A percentile compares a stretch with the other conserved stretches of the same genome.
These are phyloP conservation scores for Ophion ellenae DNA, from an alignment of 2,888 invertebrate genomes.

Conservation along the genomic window DNA sequence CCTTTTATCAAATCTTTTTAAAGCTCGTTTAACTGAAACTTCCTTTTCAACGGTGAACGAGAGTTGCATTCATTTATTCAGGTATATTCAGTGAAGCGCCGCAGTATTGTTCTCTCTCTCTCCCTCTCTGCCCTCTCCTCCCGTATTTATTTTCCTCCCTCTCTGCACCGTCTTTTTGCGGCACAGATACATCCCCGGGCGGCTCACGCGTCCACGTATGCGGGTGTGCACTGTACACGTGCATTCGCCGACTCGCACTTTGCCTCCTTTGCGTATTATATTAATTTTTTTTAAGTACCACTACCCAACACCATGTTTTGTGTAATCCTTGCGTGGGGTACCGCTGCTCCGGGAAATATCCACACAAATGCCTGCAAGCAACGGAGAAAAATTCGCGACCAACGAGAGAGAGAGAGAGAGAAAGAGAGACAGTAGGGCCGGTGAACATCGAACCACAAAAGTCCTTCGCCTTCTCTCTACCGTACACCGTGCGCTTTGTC, in stretches of 20 bases:
- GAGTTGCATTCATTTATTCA: conserved; percentile 70
- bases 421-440: conserved; percentile 3
- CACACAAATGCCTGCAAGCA: conserved; percentile 1
- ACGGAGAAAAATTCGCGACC: conserved; percentile 15
- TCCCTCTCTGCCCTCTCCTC: conserved; percentile 35
- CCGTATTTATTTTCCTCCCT: conserved; percentile 11
- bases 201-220: conserved; percentile 6
- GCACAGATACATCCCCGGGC: background rate
- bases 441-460: conserved; percentile 57
- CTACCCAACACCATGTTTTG: conserved; percentile 26
- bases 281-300: conserved; percentile 18
- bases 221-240: conserved; percentile 23
- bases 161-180: background rate
- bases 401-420: conserved; percentile 2
- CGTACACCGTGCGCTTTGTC: conserved; percentile 45
- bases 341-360: conserved; percentile 8
- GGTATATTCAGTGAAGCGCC: conserved; percentile 64
- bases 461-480: conserved; percentile 51
- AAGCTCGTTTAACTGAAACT: conserved; percentile 73
- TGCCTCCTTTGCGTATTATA: conserved; percentile 37
- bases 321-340: conserved; percentile 16
- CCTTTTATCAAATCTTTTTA: conserved; percentile 43
- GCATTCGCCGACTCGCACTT: conserved; percentile 10
- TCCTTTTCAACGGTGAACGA: conserved; percentile 61
- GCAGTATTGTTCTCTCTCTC: conserved; percentile 37